Conservation (phyloP, 2,113 vertebrate species). For the Prinia subflava region DNA sequence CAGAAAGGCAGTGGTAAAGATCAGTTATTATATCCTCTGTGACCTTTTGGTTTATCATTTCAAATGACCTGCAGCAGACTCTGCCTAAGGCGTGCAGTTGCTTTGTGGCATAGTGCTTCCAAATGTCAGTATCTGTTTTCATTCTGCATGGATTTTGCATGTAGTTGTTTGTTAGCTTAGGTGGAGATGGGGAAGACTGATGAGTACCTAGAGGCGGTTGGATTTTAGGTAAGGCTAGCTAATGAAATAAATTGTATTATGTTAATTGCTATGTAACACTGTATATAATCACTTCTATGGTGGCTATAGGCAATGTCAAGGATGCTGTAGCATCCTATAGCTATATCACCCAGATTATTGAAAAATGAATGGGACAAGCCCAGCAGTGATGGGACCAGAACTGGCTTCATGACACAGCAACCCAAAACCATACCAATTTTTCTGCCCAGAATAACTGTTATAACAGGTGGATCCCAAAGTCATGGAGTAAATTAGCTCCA, state of each 20-base stretch:
- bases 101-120: neutral
- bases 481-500: neutral
- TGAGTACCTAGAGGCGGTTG: neutral
- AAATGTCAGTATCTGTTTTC: neutral
- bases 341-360: neutral
- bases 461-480: neutral
- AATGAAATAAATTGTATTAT: neutral
- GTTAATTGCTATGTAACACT: neutral
- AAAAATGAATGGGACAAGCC: neutral
- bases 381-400: neutral
- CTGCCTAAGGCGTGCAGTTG: neutral
- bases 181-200: neutral
- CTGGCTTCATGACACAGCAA: neutral
- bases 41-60: conserved; percentile 46
- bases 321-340: neutral
- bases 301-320: neutral
- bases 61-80: conserved; percentile 40
- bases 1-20: conserved; percentile 14
- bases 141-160: neutral
- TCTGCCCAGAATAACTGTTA: neutral
- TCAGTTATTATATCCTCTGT: neutral
- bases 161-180: neutral
- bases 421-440: neutral
- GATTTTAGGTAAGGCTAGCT: neutral
- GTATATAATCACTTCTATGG: neutral